Conservation (phyloP, 92 coral and sea anemone genomes). For the Palythoa heliodiscus region DNA sequence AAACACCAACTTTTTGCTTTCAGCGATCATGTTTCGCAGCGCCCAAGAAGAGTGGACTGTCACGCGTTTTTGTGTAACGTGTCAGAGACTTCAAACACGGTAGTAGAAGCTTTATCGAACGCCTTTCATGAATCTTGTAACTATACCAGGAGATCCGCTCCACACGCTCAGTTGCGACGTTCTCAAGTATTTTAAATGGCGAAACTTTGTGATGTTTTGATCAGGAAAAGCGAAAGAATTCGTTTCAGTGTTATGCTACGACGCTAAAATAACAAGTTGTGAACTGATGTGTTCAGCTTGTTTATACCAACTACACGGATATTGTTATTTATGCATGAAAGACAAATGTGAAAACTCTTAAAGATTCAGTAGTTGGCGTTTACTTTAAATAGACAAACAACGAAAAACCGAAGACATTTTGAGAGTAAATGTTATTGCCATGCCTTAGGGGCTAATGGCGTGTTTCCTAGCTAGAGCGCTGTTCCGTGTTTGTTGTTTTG, state of each 20-base stretch:
- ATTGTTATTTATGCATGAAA: conserved; percentile 19
- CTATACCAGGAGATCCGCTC: conserved; percentile 16
- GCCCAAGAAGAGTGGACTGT: conserved; percentile 71
- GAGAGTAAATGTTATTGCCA: neutral
- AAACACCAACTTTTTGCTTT: conserved; percentile 89
- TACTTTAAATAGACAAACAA: neutral
- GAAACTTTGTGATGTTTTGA: neutral
- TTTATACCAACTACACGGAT: neutral
- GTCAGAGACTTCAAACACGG: conserved; percentile 76
- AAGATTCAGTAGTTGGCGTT: neutral
- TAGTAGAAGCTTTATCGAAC: conserved; percentile 71
- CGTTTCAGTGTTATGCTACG: conserved; percentile 10
- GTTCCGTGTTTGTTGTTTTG: neutral
- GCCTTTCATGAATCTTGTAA: conserved; percentile 62
- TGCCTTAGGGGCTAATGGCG: neutral
- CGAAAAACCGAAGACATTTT: neutral
- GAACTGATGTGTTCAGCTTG: neutral
- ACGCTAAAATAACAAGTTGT: neutral
- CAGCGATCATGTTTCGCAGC: conserved; percentile 88
- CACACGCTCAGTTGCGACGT: conserved; percentile 23
- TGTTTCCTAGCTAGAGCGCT: neutral
- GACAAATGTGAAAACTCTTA: neutral
- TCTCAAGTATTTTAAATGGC: conserved; percentile 5
- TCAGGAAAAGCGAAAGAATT: neutral
- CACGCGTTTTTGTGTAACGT: conserved; percentile 83